Evolutionary conservation across 2,888 invertebrate species (phyloP), one percentile per base, ranked within the genome.

Genomic region (Gortyna flavago): DNA sequence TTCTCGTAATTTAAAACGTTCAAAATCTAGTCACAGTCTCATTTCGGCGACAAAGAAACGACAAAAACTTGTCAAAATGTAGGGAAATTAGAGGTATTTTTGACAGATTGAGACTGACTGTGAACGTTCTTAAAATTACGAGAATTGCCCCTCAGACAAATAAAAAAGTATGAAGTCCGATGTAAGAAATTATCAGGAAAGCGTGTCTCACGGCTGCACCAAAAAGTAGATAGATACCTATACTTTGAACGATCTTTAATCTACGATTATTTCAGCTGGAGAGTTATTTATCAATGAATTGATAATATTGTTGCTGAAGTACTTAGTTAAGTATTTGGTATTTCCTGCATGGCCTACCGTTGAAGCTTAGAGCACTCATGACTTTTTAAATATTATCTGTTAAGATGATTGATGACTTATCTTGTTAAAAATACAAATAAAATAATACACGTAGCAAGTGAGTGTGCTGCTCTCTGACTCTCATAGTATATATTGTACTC

Each of bases 351-450:
- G 32, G 25, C 38, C 29, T 54, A n/a, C 38, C 16, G 16, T 11
- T 2, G 2, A 1, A 59, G 68, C 68, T 82, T 69, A 80, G 13
- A 77, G 21, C n/a, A 70, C 83, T 83, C 80, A 83, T 44, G 77
- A 48, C n/a, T 67, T n/a, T 57, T 67, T 21, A 9, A 38, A 64
- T 62, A 48, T 74, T 81, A 79, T 81, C 81, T 51, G 16, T 32
- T 32, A 48, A n/a, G 13, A 6, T 48, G 35, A 54, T 18, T 29
- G 13, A 6, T 48, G 35, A 54, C 25, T 41, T 81, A 75, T 62
- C 82, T 76, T 79, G 11, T 38, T 29, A 67, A 75, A 67, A 79
- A 48, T 79, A 81, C 41, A 51, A 66, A 79, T 74, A 80, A 73
- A 66, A 29, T 21, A 29, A 54, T 54, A 75, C 66, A 79, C 16